Evolutionary conservation across 2,113 vertebrate species (phyloP).

Genomic region (Anseranas semipalmata): DNA sequence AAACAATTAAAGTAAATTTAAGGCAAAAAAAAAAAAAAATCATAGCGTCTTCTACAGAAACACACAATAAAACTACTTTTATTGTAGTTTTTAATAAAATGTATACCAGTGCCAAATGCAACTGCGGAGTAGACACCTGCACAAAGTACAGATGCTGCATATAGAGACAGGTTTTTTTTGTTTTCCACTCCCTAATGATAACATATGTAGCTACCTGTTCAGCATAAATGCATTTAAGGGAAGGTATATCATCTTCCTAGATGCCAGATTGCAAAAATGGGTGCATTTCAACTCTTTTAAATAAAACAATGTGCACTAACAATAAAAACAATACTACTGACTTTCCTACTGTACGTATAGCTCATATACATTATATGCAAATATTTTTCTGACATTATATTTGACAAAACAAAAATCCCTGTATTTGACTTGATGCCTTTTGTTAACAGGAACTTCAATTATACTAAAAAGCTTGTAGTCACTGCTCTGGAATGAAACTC

Average conservation of each 20-base stretch:
- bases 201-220: background rate
- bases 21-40: background rate
- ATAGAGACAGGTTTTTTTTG: background rate
- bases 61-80: no score
- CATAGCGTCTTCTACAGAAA: background rate
- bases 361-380: background rate
- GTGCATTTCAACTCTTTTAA: background rate
- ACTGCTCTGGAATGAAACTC: background rate
- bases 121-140: background rate
- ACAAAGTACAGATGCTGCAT: background rate
- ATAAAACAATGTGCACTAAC: background rate
- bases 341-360: background rate
- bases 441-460: background rate
- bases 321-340: background rate
- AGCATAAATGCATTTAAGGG: background rate
- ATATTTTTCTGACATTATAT: background rate
- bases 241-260: background rate
- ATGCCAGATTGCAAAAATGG: background rate
- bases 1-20: background rate
- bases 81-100: background rate
- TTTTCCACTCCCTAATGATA: background rate
- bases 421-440: no score
- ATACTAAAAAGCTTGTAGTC: background rate
- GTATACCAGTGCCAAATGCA: background rate
- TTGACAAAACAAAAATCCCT: no score